Conservation (phyloP, 2,113 vertebrate genomes). For the Vidua chalybeata region DNA sequence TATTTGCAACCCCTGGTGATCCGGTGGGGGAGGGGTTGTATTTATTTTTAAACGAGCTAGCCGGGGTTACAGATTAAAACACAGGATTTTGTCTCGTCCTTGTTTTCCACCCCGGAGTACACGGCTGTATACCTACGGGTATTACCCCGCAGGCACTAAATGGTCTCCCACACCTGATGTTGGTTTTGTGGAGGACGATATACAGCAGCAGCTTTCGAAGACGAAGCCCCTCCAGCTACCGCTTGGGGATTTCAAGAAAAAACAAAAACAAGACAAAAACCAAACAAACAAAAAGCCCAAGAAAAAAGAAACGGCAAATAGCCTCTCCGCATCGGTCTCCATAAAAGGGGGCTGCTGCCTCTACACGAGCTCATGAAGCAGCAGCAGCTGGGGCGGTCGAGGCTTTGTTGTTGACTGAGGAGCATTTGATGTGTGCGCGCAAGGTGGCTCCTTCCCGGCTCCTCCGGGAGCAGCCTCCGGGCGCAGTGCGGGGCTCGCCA, state of each 20-base stretch:
- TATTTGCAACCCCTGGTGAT: background rate
- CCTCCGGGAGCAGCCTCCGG: background rate
- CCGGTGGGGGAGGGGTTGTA: rapidly evolving
- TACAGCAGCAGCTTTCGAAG: rapidly evolving
- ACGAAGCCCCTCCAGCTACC: background rate
- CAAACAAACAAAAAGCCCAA: no score
- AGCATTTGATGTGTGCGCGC: background rate
- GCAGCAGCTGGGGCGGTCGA: background rate
- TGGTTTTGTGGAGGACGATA: background rate
- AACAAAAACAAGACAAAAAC: no score
- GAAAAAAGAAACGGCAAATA: background rate
- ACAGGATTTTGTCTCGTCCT: background rate
- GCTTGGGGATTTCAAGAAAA: background rate
- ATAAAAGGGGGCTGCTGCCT: background rate
- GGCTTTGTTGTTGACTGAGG: background rate
- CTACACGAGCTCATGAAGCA: background rate
- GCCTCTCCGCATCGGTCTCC: background rate
- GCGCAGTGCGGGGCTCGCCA: background rate
- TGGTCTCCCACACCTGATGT: background rate
- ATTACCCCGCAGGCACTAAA: background rate
- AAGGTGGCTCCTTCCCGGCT: background rate
- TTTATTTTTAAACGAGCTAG: background rate
- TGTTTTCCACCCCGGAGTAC: background rate
- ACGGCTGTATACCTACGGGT: background rate
- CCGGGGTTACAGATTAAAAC: background rate